Evolutionary conservation across 2,113 vertebrate genomes (phyloP).

Genomic region (Rhea pennata): DNA sequence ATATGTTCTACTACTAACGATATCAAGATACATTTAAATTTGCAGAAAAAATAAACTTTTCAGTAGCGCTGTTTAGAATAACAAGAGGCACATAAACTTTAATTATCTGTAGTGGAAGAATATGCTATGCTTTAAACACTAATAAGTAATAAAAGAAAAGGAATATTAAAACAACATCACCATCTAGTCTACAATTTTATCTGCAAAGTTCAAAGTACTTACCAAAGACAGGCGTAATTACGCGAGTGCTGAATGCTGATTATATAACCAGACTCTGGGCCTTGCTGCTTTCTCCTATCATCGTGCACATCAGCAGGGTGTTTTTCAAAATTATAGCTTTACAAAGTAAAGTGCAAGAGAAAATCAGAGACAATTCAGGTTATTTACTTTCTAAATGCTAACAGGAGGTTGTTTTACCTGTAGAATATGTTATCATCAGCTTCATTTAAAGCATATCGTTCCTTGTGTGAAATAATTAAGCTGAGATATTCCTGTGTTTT

Average conservation of each 20-base stretch:
- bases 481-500: background rate
- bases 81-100: background rate
- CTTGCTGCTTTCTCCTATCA: background rate
- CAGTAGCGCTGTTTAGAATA: background rate
- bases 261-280: background rate
- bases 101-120: background rate
- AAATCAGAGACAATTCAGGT: background rate
- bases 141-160: background rate
- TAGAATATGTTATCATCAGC: background rate
- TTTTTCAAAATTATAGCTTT: background rate
- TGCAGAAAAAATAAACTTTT: background rate
- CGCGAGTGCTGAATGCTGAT: background rate
- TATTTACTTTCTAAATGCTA: background rate
- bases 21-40: background rate
- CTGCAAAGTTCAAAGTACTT: background rate
- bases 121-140: background rate
- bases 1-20: background rate
- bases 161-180: background rate
- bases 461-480: background rate
- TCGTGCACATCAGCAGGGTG: background rate
- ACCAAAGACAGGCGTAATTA: background rate
- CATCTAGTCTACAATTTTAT: background rate
- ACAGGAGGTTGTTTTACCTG: background rate
- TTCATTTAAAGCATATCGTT: accelerated
- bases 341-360: background rate